Evolutionary conservation across 1,140 invertebrate genomes (phyloP).

Genomic region (Macrotrachela quadricornifera): DNA sequence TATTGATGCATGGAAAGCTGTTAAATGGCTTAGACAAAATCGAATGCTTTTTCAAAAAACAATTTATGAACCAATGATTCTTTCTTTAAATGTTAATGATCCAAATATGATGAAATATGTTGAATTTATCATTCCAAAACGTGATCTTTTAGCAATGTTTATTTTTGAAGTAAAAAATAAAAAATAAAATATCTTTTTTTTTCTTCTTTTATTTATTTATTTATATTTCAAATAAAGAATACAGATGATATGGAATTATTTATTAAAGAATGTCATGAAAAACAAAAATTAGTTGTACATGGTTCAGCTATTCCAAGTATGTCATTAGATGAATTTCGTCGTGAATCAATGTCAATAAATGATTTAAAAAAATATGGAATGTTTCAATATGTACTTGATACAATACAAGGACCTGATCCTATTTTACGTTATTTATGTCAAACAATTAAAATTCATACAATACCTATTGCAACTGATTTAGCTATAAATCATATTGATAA

Average conservation of each 20-base stretch:
- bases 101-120: constrained; percentile 47
- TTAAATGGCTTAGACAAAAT: constrained; percentile 52
- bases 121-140: constrained; percentile 44
- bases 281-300: constrained; percentile 47
- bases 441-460: constrained; percentile 47
- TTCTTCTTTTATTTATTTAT: no score
- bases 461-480: constrained; percentile 48
- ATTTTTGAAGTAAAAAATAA: constrained; percentile 40
- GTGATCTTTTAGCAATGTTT: constrained; percentile 54
- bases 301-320: constrained; percentile 37
- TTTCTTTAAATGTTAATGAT: constrained; percentile 41
- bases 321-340: constrained; percentile 2
- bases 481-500: constrained; percentile 40
- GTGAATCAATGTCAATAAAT: neutral
- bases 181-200: no score
- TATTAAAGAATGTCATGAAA: constrained; percentile 40
- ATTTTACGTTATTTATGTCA: constrained; percentile 53
- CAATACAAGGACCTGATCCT: constrained; percentile 52
- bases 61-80: constrained; percentile 55
- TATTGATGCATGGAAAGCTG: constrained; percentile 25
- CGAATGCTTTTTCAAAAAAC: constrained; percentile 40
- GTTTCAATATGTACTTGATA: constrained; percentile 45
- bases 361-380: constrained; percentile 30
- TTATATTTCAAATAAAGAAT: constrained; percentile 18
- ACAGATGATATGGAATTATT: constrained; percentile 54